phyloP scores from a whole-genome alignment of 2,113 vertebrate genomes.

The Sinocyclocheilus maitianheensis region DNA sequence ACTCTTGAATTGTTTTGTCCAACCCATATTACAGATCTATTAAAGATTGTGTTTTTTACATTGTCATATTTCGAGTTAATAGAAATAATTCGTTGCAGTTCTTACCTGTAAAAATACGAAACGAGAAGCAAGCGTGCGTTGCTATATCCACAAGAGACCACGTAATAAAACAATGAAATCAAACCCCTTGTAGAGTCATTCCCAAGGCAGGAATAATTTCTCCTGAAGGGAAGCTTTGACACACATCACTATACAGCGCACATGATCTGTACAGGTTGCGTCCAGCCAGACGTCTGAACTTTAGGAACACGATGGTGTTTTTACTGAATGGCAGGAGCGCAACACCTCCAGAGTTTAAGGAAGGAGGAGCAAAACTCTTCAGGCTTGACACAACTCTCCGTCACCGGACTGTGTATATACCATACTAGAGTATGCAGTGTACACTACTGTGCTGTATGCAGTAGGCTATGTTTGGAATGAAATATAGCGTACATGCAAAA shows the following conservation, averaged over 20 bases:
- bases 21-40: background rate
- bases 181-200: background rate
- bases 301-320: background rate
- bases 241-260: background rate
- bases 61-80: background rate
- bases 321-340: conserved; percentile 33
- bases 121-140: background rate
- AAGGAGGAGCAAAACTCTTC: conserved; percentile 30
- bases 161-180: background rate
- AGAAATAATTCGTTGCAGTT: background rate
- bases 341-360: conserved; percentile 24
- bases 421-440: no score
- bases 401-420: conserved; percentile 1
- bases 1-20: no score
- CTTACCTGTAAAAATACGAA: conserved; percentile 13
- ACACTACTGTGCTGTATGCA: no score
- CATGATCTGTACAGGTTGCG: background rate
- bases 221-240: background rate
- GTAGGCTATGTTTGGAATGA: no score
- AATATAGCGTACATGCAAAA: no score
- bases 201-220: background rate
- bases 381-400: conserved; percentile 17
- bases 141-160: conserved; percentile 10
- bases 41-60: background rate
- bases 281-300: background rate